These are phyloP conservation scores for Armadillidium nasatum DNA, from an alignment of 1,140 invertebrate species.

Conservation along the genomic window DNA sequence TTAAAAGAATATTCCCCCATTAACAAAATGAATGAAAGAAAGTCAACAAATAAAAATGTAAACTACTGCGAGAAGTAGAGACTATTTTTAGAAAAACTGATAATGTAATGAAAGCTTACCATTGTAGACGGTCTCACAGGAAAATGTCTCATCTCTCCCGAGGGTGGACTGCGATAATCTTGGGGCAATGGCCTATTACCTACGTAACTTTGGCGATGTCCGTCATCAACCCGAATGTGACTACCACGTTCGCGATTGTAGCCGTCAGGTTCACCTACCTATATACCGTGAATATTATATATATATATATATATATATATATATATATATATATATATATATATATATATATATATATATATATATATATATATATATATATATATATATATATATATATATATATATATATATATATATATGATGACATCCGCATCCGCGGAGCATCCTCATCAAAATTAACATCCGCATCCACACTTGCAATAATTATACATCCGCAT, in stretches of 20 bases:
- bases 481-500: too few relatives aligned
- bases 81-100: too few relatives aligned
- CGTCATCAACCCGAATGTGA: background rate
- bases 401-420: slow-evolving; percentile 18
- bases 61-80: too few relatives aligned
- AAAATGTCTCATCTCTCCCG: slow-evolving; percentile 3
- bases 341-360: slow-evolving; percentile 27
- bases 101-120: background rate
- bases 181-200: background rate
- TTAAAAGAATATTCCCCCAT: too few relatives aligned
- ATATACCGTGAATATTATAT: background rate
- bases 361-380: slow-evolving; percentile 26
- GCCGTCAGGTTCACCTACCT: background rate
- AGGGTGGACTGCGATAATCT: background rate
- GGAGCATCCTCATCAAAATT: too few relatives aligned
- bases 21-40: too few relatives aligned
- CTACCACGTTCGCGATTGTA: background rate
- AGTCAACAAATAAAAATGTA: too few relatives aligned
- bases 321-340: slow-evolving; percentile 20
- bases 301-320: slow-evolving; percentile 16
- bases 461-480: too few relatives aligned
- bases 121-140: background rate
- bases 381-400: slow-evolving; percentile 12
- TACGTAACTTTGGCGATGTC: background rate
- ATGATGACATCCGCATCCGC: too few relatives aligned